These are phyloP conservation scores for Tonatia bakeri DNA, from an alignment of 2,113 vertebrate genomes.

Conservation along the genomic window DNA sequence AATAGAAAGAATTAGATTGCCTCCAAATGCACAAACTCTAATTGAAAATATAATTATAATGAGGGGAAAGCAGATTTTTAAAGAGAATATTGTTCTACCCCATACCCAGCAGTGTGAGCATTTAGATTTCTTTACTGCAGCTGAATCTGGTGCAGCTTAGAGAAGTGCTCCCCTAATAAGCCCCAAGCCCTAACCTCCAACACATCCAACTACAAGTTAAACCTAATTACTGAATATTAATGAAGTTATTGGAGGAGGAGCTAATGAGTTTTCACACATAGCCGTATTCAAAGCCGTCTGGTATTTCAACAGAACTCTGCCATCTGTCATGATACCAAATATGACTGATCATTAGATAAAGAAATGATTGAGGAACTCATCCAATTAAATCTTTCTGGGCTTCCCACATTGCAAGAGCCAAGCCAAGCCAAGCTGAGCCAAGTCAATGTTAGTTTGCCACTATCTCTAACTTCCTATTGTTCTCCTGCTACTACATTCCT, in stretches of 20 bases:
- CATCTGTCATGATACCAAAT: slow-evolving; percentile 30
- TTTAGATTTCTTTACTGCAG: not conserved
- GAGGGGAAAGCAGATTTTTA: not conserved
- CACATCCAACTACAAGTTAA: not conserved
- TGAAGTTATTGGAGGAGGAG: not conserved
- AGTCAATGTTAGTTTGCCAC: not conserved
- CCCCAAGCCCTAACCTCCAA: not conserved
- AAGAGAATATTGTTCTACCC: not conserved
- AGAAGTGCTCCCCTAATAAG: not conserved
- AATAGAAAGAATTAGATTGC: not conserved
- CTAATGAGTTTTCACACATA: slow-evolving; percentile 12
- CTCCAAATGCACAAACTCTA: not conserved
- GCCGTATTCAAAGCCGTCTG: not conserved
- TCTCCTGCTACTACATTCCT: not conserved
- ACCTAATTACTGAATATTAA: not conserved
- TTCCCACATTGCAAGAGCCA: not conserved
- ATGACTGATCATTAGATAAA: slow-evolving; percentile 5
- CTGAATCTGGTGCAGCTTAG: not conserved
- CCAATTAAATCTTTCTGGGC: not conserved
- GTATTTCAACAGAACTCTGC: slow-evolving; percentile 24
- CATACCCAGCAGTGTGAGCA: not conserved
- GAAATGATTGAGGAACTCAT: not conserved
- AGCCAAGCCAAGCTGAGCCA: not conserved
- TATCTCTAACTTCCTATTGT: not conserved
- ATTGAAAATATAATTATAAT: not conserved